These are phyloP conservation scores for Dromius quadrimaculatus DNA, from an alignment of 2,888 invertebrate genomes.

Conservation along the genomic window DNA sequence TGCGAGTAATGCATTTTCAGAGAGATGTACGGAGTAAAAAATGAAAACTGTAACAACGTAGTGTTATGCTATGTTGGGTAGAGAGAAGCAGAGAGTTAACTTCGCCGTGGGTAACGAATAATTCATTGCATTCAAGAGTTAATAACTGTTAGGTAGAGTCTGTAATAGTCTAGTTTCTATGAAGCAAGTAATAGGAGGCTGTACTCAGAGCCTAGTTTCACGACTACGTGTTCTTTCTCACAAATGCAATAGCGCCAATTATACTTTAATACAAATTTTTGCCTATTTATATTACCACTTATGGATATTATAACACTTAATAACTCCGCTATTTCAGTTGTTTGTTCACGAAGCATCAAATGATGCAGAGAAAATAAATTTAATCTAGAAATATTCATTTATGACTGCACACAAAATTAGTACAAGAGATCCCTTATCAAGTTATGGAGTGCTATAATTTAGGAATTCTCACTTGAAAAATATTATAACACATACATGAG, in stretches of 20 bases:
- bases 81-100: neutral
- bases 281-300: neutral
- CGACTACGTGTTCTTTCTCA: neutral
- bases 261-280: conserved; percentile 10
- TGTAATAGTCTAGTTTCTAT: conserved; percentile 36
- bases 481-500: too few species aligned
- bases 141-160: conserved; percentile 28
- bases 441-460: too few species aligned
- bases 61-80: neutral
- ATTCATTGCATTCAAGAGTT: conserved; percentile 31
- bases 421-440: too few species aligned
- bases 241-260: conserved; percentile 1
- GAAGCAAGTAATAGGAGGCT: conserved; percentile 22
- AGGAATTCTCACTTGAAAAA: too few species aligned
- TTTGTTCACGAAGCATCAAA: too few species aligned
- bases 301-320: too few species aligned
- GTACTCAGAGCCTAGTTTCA: neutral
- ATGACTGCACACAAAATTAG: too few species aligned
- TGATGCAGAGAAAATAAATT: too few species aligned
- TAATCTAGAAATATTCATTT: too few species aligned
- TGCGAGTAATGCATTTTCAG: conserved; percentile 48
- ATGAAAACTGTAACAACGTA: conserved; percentile 30
- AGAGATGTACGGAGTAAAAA: conserved; percentile 16
- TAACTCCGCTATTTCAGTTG: too few species aligned
- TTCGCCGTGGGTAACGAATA: conserved; percentile 29